Conservation (phyloP, 2,797 vertebrate species). For the Microctenopoma steveboyesi region DNA sequence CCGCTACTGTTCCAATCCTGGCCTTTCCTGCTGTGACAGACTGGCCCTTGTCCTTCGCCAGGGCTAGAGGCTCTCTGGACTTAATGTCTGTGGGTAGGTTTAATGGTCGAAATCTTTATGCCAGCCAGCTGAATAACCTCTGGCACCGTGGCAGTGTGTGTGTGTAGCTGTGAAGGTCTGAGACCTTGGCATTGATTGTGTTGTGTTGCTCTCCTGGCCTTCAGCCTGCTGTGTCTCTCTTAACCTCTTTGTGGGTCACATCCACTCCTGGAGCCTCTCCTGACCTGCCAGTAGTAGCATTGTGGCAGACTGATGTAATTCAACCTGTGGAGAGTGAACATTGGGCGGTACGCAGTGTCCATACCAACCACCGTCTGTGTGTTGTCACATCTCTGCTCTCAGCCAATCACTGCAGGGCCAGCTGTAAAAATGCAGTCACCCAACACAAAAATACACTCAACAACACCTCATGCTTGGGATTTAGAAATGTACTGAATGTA, state of each 20-base stretch:
- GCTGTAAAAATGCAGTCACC: not conserved
- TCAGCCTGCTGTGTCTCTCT: constrained; percentile 35
- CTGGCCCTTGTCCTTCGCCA: constrained; percentile 17
- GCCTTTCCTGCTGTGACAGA: constrained; percentile 14
- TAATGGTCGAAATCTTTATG: constrained; percentile 30
- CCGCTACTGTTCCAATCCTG: not conserved
- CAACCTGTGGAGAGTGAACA: constrained; percentile 25
- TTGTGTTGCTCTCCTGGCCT: constrained; percentile 24
- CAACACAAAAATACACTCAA: not conserved
- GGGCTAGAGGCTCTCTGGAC: not conserved
- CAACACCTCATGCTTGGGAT: not conserved
- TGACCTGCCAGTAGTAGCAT: constrained; percentile 30
- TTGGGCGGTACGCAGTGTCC: not conserved
- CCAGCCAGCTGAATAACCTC: constrained; percentile 47
- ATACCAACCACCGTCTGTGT: constrained; percentile 3
- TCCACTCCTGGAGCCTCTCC: constrained; percentile 26
- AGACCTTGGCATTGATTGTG: constrained; percentile 31
- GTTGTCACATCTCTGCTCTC: not conserved
- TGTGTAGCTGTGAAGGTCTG: constrained; percentile 22
- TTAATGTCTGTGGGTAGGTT: constrained; percentile 36
- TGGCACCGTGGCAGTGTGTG: constrained; percentile 19
- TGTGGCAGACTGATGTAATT: constrained; percentile 7
- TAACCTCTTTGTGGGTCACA: constrained; percentile 52
- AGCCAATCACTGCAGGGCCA: not conserved
- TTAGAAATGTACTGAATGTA: not conserved